Base-by-base conservation (phyloP, 2,888 invertebrate species). In the Agrochola circellaris region DNA sequence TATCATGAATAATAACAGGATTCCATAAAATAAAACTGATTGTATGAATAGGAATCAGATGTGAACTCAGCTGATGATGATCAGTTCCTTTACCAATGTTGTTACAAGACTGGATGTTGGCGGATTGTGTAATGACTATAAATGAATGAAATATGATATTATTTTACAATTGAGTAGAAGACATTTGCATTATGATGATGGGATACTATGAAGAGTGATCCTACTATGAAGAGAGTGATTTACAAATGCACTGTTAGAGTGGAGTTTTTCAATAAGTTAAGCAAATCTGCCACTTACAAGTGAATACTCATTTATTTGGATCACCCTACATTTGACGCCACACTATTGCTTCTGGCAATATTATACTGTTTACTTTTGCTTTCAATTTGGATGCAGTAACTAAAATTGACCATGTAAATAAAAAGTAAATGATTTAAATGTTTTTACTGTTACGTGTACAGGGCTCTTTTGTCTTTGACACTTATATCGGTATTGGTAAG, bases 121-220 rank as follows among this genome's bases (percentile, higher is more conserved):
- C 20, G 20, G 56, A 68, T 17, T 70, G 60, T 42, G 51, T 54
- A 26, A 69, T 11, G 42, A 78, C 38, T 20, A n/a, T 6, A 42
- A 65, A 70, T 61, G 51, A 80, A 71, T 71, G 60, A 70, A 45
- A 77, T 61, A 75, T 62, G 75, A 76, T 42, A 42, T 77, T 77
- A 75, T 38, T 42, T 30, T 51, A 75, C 17, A 56, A 56, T 45
- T 74, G 56, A 34, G 45, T 34, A 58, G 15, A 34, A 56, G 1
- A 26, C 20, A 30, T 7, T 30, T 26, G 38, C 7, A 34, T 77
- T 2, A 34, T 34, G 23, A 54, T 17, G 20, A 23, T 54, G 61
- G 13, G 15, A 13, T 42, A 42, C 3, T 20, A 26, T 42, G 34
- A 23, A 34, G 54, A 42, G 42, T 34, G 61, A 61, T 61, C 51